Evolutionary conservation across 1,140 invertebrate genomes (phyloP), one percentile per base, ranked within the genome.

Genomic region (Micrasema longulum): DNA sequence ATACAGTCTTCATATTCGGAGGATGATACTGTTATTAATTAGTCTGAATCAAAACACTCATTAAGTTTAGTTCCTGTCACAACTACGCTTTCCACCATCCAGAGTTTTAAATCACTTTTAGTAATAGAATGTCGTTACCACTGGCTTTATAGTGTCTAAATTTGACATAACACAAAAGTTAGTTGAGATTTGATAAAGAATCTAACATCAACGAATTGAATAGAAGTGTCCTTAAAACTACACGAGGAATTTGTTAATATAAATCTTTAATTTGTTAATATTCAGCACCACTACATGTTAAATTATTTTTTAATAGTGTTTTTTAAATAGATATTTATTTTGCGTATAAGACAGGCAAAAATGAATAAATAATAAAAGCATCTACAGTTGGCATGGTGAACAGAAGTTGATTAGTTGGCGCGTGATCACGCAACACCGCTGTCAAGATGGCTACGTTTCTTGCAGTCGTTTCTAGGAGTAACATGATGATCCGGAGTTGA

Each of bases 401-500:
- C 16, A 20, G 20, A 16, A 48, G 14, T 18, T 53, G 26, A 57
- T 7, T 67, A 73, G 38, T 76, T 73, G 14, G 62, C 70, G 47
- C 73, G 71, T 55, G 73, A 84, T 84, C 79, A 84, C 84, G 87
- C 86, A 57, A 88, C 82, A 12, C 86, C 84, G 57, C 83, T 85
- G 74, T 88, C 87, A 1, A 87, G 80, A 75, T 87, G 87, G 36
- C 80, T 86, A 6, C 87, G 76, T 64, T 88, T 86, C 79, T 89
- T 88, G 31, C 81, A 82, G 55, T 87, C 86, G 4, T 77, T 79
- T 50, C 82, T 69, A 23, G 74, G 66, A 12, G 74, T 41, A 69
- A 79, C 80, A 80, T 91, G 90, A 80, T 94, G 93, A 79, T 94
- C 93, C 1, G 93, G 92, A 6, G 92, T 94, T 23, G 92, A 93